These are phyloP conservation scores for Chaetodon trifasciatus DNA, from an alignment of 2,797 vertebrate species.

Conservation along the genomic window DNA sequence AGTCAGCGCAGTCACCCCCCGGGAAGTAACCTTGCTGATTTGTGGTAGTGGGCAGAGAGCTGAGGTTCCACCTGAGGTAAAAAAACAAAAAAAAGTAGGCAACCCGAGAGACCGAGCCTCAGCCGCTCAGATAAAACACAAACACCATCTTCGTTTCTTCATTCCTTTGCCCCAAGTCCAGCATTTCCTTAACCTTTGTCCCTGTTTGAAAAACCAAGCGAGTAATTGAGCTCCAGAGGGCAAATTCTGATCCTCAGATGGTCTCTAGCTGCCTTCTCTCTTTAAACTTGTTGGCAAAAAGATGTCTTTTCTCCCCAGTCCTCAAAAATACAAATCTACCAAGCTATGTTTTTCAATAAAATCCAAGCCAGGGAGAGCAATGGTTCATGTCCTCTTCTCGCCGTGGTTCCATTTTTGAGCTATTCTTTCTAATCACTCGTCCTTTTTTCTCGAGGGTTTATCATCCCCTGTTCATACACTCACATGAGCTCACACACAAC, in stretches of 20 bases:
- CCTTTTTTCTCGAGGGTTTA: constrained; percentile 75
- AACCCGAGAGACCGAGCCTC: constrained; percentile 47
- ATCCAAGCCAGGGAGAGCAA: constrained; percentile 55
- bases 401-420: constrained; percentile 59
- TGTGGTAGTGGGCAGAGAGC: constrained; percentile 50
- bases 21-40: constrained; percentile 65
- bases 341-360: constrained; percentile 42
- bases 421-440: constrained; percentile 65
- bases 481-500: constrained; percentile 76
- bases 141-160: constrained; percentile 57
- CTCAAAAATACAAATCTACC: constrained; percentile 32
- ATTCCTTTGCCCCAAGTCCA: constrained; percentile 39
- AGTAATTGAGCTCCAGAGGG: constrained; percentile 39
- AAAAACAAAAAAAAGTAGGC: constrained; percentile 11
- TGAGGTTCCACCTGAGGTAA: constrained; percentile 57
- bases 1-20: constrained; percentile 64
- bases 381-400: constrained; percentile 53
- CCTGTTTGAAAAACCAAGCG: constrained; percentile 24
- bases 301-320: constrained; percentile 26
- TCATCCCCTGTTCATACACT: constrained; percentile 75
- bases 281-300: constrained; percentile 49
- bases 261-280: constrained; percentile 26
- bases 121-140: constrained; percentile 50
- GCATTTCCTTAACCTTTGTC: constrained; percentile 49
- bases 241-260: constrained; percentile 45